Conservation (phyloP, 2,797 vertebrate genomes). For the Platalea minor region DNA sequence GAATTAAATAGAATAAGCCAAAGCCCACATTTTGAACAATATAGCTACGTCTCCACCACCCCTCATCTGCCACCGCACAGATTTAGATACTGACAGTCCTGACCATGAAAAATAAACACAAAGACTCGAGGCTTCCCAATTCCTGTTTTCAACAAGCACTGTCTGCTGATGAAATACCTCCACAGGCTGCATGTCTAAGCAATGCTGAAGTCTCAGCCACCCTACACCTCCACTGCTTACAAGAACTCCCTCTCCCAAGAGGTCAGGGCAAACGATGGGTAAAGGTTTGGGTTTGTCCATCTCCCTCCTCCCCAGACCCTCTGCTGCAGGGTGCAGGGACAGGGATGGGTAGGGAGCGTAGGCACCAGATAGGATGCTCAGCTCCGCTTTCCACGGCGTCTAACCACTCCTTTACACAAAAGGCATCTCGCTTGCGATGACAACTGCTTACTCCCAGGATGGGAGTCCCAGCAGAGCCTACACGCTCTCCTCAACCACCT, state of each 20-base stretch:
- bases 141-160: background rate
- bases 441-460: background rate
- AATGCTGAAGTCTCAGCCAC: background rate
- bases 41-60: background rate
- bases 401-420: background rate
- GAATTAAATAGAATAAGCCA: background rate
- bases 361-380: background rate
- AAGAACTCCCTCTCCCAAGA: background rate
- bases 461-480: constrained; percentile 51
- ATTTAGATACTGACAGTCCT: background rate
- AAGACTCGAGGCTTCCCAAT: background rate
- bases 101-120: accelerated
- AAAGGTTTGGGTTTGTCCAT: background rate
- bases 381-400: background rate
- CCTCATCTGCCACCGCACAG: background rate
- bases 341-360: background rate
- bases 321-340: background rate
- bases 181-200: background rate
- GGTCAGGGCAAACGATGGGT: accelerated
- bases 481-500: constrained; percentile 19
- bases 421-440: background rate
- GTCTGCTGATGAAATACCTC: background rate
- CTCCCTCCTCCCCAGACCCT: background rate
- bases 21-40: accelerated
- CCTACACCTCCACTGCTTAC: background rate